Evolutionary conservation across 2,888 invertebrate species (phyloP).

Genomic region (Gari tellinella): DNA sequence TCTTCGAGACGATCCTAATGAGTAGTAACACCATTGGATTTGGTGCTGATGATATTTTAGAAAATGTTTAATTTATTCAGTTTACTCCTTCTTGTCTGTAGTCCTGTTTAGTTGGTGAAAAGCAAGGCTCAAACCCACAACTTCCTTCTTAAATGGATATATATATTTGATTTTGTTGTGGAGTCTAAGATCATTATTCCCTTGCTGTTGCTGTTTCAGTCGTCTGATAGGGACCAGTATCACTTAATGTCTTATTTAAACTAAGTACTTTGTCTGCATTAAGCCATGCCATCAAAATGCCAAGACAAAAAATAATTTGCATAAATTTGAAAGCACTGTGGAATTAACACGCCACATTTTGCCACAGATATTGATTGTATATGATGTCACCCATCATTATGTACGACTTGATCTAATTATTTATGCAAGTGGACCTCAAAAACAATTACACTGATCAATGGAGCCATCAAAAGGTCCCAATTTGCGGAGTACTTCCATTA

Average conservation of each 20-base stretch:
- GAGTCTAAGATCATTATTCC: too few relatives aligned
- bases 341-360: slow-evolving; percentile 45
- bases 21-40: too few relatives aligned
- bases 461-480: slow-evolving; percentile 32
- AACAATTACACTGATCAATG: slow-evolving; percentile 60
- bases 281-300: slow-evolving; percentile 24
- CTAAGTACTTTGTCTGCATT: slow-evolving; percentile 24
- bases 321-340: slow-evolving; percentile 16
- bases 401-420: slow-evolving; percentile 52
- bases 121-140: too few relatives aligned
- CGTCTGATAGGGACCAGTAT: too few relatives aligned
- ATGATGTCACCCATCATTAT: slow-evolving; percentile 52
- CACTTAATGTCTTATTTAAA: background rate
- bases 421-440: slow-evolving; percentile 60
- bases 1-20: too few relatives aligned
- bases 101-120: too few relatives aligned
- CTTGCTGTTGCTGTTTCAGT: too few relatives aligned
- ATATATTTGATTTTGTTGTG: too few relatives aligned
- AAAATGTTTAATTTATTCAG: too few relatives aligned
- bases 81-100: too few relatives aligned
- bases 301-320: slow-evolving; percentile 19
- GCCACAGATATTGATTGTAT: slow-evolving; percentile 42
- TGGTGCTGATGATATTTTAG: too few relatives aligned
- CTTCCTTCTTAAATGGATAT: too few relatives aligned
- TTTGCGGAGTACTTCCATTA: slow-evolving; percentile 49